Percentiles rank a stretch among this genome's conserved stretches.
These are phyloP conservation scores for Gymnodraco acuticeps DNA, from an alignment of 2,797 vertebrate species.

Conservation along the genomic window DNA sequence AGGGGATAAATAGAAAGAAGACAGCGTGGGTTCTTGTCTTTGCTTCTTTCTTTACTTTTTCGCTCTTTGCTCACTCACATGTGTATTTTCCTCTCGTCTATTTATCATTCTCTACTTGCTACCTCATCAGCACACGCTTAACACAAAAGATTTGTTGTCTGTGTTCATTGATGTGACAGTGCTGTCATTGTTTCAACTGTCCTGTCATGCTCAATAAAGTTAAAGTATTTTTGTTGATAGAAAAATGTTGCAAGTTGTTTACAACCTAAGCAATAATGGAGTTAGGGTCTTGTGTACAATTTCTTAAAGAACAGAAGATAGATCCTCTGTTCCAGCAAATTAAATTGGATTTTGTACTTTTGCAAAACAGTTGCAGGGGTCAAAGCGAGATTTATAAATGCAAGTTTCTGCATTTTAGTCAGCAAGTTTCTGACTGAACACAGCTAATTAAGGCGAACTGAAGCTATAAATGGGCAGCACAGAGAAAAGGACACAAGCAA, in stretches of 20 bases:
- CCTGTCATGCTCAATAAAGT: constrained; percentile 29
- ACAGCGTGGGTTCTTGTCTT: constrained; percentile 32
- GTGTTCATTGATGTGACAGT: constrained; percentile 29
- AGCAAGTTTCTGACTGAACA: constrained; percentile 1
- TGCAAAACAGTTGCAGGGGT: background rate
- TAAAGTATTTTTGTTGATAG: constrained; percentile 17
- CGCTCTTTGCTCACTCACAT: constrained; percentile 18
- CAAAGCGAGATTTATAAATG: background rate
- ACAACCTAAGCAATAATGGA: constrained; percentile 12
- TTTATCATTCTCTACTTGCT: constrained; percentile 37
- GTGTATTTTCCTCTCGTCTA: constrained; percentile 38
- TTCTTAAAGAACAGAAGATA: background rate
- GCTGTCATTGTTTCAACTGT: constrained; percentile 18
- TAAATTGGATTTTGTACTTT: background rate
- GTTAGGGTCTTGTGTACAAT: background rate
- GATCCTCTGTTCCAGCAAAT: background rate
- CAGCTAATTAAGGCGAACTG: constrained; percentile 1
- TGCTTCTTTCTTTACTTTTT: constrained; percentile 27
- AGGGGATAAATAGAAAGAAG: constrained; percentile 42
- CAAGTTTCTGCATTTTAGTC: background rate
- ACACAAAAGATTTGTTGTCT: constrained; percentile 38
- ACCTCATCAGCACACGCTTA: constrained; percentile 24
- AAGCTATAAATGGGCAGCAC: background rate
- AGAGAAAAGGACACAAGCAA: constrained; percentile 1
- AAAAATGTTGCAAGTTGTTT: background rate